Percentiles rank a stretch among this genome's conserved stretches.
These are phyloP conservation scores for Stigmatopora argus DNA, from an alignment of 2,113 vertebrate genomes.

Conservation along the genomic window DNA sequence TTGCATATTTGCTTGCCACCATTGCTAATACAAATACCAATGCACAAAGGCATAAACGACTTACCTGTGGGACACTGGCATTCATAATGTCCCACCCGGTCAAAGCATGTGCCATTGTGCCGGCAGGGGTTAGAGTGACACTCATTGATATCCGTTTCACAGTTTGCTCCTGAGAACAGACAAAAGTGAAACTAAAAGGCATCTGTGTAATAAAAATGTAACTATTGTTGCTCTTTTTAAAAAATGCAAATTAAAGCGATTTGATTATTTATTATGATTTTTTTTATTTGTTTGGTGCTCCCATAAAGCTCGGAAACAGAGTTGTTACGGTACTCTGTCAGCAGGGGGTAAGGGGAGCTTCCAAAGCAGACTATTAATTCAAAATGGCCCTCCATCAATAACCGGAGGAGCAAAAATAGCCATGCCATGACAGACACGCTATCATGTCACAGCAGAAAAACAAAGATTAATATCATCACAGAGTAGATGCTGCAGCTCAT, in stretches of 20 bases:
- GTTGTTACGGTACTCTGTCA: constrained; percentile 22
- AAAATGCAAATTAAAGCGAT: not conserved
- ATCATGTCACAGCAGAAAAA: constrained; percentile 46
- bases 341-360: constrained; percentile 34
- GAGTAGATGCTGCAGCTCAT: constrained; percentile 48
- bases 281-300: constrained; percentile 27
- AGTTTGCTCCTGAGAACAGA: constrained; percentile 63
- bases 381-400: constrained; percentile 61
- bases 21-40: constrained; percentile 2
- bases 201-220: not conserved
- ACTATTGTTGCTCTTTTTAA: not conserved
- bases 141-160: constrained; percentile 66
- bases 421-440: constrained; percentile 43
- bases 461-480: constrained; percentile 57
- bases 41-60: constrained; percentile 15
- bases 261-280: too few species aligned
- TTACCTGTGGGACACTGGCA: constrained; percentile 76
- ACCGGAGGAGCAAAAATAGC: constrained; percentile 46
- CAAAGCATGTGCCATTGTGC: constrained; percentile 71
- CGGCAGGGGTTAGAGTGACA: constrained; percentile 71
- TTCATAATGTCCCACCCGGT: constrained; percentile 59
- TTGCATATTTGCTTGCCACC: constrained; percentile 4
- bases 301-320: constrained; percentile 41
- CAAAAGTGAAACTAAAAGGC: not conserved
- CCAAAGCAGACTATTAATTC: constrained; percentile 53